Evolutionary conservation across 2,113 vertebrate genomes (phyloP).

Genomic region (Corvus cornix): DNA sequence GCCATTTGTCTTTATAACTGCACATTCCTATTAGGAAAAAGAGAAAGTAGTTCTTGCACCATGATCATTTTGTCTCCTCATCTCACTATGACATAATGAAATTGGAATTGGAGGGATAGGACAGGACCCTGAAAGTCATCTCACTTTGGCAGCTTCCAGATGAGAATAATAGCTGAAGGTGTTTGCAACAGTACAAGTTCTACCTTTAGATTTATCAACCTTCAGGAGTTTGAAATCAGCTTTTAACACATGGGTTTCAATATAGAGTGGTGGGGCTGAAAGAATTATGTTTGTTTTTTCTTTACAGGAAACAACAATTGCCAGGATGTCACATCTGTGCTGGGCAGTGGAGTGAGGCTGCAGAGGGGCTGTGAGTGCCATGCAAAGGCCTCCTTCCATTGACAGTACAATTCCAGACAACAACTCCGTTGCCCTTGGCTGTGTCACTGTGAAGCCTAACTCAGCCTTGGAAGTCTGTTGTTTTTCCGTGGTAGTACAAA

Average conservation of each 20-base stretch:
- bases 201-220: background rate
- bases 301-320: background rate
- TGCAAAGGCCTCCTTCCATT: background rate
- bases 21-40: background rate
- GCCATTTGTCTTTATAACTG: background rate
- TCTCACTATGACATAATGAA: background rate
- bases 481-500: background rate
- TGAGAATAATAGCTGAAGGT: background rate
- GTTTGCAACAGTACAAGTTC: background rate
- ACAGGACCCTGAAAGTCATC: background rate
- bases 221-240: background rate
- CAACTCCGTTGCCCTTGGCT: background rate
- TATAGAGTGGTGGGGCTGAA: fast-evolving
- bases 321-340: background rate
- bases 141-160: background rate
- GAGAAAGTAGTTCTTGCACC: background rate
- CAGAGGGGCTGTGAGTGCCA: background rate
- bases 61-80: background rate
- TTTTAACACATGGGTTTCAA: background rate
- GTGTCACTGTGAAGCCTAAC: background rate
- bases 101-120: background rate
- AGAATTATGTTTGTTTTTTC: background rate
- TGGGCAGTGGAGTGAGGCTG: background rate
- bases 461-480: background rate
- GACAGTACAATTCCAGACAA: background rate